These are phyloP conservation scores for Steromphala cineraria DNA, from an alignment of 2,888 invertebrate genomes.

Conservation along the genomic window DNA sequence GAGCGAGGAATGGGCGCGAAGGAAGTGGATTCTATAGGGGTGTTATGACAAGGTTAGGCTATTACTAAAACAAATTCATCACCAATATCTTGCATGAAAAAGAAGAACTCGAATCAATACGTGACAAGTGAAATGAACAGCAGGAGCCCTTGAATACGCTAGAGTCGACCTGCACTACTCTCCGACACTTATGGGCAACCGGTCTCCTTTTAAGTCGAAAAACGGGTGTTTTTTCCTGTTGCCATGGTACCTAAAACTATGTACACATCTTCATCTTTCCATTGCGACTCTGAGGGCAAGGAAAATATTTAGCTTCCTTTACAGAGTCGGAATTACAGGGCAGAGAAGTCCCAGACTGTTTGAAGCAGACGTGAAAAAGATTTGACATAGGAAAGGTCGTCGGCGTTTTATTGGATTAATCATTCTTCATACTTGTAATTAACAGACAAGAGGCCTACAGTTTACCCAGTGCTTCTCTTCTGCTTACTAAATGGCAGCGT, in stretches of 20 bases:
- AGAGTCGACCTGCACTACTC: background rate
- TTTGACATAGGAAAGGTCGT: background rate
- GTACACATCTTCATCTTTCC: constrained; percentile 7
- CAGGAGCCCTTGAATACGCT: background rate
- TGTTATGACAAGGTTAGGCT: constrained; percentile 3
- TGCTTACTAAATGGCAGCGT: constrained; percentile 3
- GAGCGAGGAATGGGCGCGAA: background rate
- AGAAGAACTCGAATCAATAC: background rate
- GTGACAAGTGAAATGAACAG: background rate
- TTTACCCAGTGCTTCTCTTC: background rate
- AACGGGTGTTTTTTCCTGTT: constrained; percentile 23
- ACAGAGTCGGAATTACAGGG: background rate
- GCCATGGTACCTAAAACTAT: constrained; percentile 20
- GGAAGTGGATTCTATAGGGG: background rate
- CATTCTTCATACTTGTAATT: constrained; percentile 7
- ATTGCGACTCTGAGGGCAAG: constrained; percentile 3
- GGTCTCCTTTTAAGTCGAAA: background rate
- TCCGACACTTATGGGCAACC: background rate
- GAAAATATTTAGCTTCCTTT: constrained; percentile 29
- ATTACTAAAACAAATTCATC: constrained; percentile 1
- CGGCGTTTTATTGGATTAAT: constrained; percentile 17
- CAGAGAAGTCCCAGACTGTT: background rate
- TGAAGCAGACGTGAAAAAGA: background rate
- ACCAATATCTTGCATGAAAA: background rate
- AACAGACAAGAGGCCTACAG: background rate